Base-by-base conservation (phyloP, 2,113 vertebrate species). In the Capra hircus region DNA sequence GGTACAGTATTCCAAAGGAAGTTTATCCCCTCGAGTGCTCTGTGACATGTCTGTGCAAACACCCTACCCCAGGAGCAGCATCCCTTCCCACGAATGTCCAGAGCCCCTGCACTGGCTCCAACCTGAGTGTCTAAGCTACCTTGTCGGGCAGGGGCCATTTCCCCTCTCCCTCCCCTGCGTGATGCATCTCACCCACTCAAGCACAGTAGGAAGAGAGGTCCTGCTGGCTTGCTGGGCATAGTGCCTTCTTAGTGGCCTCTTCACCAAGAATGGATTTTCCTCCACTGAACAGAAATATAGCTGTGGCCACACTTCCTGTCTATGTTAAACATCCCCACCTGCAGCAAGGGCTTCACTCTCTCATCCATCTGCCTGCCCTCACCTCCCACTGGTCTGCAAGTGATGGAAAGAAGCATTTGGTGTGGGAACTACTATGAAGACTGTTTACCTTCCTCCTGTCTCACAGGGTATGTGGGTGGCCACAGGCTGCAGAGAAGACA, bases 381-480 rank as follows among this genome's bases (percentile, higher is more conserved):
- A 6, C 19, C 52, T 45, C n/a, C n/a, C 6, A n/a, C 50, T 82
- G 80, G 30, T 53, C 80, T n/a, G 48, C 1, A 0, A 12, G 3
- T 23, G 30, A 13, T 14, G 19, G 52, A 60, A 89, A 74, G 7
- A 55, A 67, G 27, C 5, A 11, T 67, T 27, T 25, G 25, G 23
- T 21, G 16, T 25, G 7, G 28, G 40, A 90, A 52, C 60, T 43
- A n/a, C 71, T 43, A 43, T 4, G 3, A 67, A 77, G n/a, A 80
- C 3, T 2, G 27, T 1, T 50, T 84, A 6, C 21, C 5, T 67
- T 81, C 55, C 48, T 14, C 8, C 0, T 59, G 23, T 33, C 62
- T 4, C 43, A 12, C 0, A 0, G 6, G 43, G 45, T 2, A 1
- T 1, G 3, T n/a, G 19, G 6, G 40, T 27, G 50, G 48, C 40